Conservation (phyloP, 2,113 vertebrate species). For the Toxostoma redivivum region DNA sequence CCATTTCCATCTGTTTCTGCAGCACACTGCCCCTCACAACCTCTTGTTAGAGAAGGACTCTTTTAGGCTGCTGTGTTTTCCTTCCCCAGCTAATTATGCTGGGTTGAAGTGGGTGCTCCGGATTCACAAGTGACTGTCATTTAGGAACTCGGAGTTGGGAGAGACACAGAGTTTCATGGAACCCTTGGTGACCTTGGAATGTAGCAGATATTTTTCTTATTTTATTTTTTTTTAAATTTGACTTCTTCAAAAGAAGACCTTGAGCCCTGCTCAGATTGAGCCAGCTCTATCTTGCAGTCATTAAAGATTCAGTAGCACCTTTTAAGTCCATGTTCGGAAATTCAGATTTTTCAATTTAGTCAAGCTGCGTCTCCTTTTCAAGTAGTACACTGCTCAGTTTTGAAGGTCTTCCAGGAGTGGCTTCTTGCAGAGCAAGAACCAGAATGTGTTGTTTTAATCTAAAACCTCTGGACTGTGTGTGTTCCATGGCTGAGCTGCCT, state of each 20-base stretch:
- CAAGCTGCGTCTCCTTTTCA: constrained; percentile 25
- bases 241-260: constrained; percentile 61
- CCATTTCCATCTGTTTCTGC: background rate
- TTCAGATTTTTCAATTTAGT: constrained; percentile 54
- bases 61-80: background rate
- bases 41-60: background rate
- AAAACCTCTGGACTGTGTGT: background rate
- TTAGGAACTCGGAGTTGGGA: constrained; percentile 42
- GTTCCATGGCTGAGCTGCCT: background rate
- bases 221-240: background rate
- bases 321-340: constrained; percentile 62
- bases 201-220: constrained; percentile 30
- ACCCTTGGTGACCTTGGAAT: constrained; percentile 65
- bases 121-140: constrained; percentile 37
- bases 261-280: constrained; percentile 12
- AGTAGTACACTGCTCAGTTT: background rate
- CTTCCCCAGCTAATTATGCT: background rate
- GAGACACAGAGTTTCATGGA: background rate
- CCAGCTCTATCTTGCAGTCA: constrained; percentile 20
- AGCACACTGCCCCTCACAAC: background rate
- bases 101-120: background rate
- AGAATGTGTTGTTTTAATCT: background rate
- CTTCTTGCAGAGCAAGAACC: constrained; percentile 3
- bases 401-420: constrained; percentile 35
- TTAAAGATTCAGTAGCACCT: constrained; percentile 45